Evolutionary conservation across 53 echinoderm and acorn worm species (phyloP).

Genomic region (Apostichopus leukothele): DNA sequence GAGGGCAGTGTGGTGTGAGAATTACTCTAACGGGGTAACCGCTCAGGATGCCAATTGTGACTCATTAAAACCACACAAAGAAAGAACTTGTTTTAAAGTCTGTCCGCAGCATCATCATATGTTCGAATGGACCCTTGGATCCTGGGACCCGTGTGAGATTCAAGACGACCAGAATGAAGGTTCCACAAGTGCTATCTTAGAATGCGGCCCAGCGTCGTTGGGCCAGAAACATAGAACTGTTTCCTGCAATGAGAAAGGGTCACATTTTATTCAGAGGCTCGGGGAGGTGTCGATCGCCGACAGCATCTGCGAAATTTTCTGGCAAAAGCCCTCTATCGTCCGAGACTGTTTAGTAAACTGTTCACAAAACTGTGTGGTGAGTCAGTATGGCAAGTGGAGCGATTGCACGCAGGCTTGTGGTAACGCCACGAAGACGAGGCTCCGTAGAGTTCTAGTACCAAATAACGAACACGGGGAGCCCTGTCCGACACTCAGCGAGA

Average conservation of each 20-base stretch:
- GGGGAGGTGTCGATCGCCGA: constrained; percentile 57
- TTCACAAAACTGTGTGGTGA: constrained; percentile 86
- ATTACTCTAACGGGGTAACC: constrained; percentile 62
- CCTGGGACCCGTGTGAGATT: constrained; percentile 75
- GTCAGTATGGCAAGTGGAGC: constrained; percentile 78
- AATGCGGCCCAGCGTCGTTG: constrained; percentile 76
- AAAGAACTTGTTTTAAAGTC: constrained; percentile 84
- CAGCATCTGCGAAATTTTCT: constrained; percentile 81
- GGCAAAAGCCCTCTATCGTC: constrained; percentile 63
- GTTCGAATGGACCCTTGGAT: constrained; percentile 83
- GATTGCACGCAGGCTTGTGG: constrained; percentile 89
- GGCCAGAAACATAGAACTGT: constrained; percentile 77
- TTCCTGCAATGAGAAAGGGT: constrained; percentile 75
- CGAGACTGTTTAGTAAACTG: constrained; percentile 84
- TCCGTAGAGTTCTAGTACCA: constrained; percentile 68
- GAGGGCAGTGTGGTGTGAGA: constrained; percentile 79
- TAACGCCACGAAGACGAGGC: constrained; percentile 89
- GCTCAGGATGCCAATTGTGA: constrained; percentile 66
- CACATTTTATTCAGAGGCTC: constrained; percentile 59
- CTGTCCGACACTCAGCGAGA: constrained; percentile 81
- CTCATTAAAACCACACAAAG: constrained; percentile 63
- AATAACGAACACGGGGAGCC: constrained; percentile 62
- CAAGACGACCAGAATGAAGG: neutral
- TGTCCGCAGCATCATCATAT: constrained; percentile 73
- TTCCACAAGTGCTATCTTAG: constrained; percentile 32